These are phyloP conservation scores for Lasioglossum villosulum DNA, from an alignment of 2,888 invertebrate genomes.

Conservation along the genomic window DNA sequence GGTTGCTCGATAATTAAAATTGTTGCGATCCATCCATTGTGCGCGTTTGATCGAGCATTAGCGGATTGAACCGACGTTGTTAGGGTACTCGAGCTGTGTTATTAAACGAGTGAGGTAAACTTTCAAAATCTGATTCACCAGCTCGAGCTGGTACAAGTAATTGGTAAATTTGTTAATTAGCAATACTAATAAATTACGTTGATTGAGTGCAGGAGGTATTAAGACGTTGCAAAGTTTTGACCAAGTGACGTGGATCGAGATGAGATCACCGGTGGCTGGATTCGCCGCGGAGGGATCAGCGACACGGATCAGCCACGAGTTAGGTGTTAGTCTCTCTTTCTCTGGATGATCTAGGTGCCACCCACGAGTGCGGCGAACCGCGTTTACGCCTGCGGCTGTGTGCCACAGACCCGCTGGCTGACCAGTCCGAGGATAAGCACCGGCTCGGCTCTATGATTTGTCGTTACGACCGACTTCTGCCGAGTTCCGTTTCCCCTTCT, in stretches of 20 bases:
- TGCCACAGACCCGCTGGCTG: constrained; percentile 56
- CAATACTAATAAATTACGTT: neutral
- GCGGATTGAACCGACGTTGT: neutral
- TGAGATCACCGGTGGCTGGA: neutral
- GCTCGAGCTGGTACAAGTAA: neutral
- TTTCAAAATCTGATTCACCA: neutral
- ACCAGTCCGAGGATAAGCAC: constrained; percentile 53
- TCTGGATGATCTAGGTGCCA: neutral
- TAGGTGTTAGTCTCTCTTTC: neutral
- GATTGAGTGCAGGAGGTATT: neutral
- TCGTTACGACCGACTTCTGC: constrained; percentile 61
- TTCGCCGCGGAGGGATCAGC: neutral
- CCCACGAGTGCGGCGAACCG: constrained; percentile 11
- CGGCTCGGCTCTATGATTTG: constrained; percentile 55
- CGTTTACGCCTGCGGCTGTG: constrained; percentile 39
- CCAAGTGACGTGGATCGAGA: neutral
- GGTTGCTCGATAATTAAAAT: neutral
- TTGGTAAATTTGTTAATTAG: neutral
- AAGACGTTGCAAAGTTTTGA: neutral
- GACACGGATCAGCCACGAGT: neutral
- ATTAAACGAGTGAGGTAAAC: neutral
- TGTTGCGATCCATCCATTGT: neutral
- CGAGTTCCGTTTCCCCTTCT: constrained; percentile 50
- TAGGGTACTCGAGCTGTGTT: neutral
- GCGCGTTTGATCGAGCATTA: neutral